These are phyloP conservation scores for Syrmaticus mikado DNA, from an alignment of 2,113 vertebrate species.

Conservation along the genomic window DNA sequence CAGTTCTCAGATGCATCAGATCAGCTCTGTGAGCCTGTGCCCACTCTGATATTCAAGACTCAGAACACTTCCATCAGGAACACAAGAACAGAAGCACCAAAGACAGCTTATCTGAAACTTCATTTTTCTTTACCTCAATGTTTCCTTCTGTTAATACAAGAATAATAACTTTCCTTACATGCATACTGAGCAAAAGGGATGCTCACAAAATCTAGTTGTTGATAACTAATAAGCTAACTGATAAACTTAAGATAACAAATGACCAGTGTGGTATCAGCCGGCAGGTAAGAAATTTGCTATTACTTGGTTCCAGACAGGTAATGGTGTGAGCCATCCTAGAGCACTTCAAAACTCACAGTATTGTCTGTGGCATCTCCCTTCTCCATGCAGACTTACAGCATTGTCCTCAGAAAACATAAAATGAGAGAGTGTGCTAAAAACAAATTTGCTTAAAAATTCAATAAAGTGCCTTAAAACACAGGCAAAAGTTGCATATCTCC, in stretches of 20 bases:
- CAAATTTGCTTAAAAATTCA: constrained; percentile 55
- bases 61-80: background rate
- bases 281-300: background rate
- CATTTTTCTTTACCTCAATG: background rate
- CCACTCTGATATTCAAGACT: background rate
- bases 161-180: background rate
- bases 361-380: background rate
- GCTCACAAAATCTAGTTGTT: background rate
- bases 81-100: background rate
- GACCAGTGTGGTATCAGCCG: background rate
- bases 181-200: background rate
- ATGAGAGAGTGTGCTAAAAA: constrained; percentile 8
- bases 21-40: background rate
- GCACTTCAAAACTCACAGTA: background rate
- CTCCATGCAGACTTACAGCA: background rate
- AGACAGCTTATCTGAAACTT: background rate
- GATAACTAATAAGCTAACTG: background rate
- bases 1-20: background rate
- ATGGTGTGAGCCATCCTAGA: background rate
- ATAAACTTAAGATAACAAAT: background rate
- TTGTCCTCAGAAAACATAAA: background rate
- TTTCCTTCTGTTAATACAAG: background rate
- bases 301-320: background rate
- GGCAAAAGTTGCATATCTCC: constrained; percentile 37
- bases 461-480: constrained; percentile 45